Evolutionary conservation across 2,113 vertebrate species (phyloP).

Genomic region (Tyrannus savana): DNA sequence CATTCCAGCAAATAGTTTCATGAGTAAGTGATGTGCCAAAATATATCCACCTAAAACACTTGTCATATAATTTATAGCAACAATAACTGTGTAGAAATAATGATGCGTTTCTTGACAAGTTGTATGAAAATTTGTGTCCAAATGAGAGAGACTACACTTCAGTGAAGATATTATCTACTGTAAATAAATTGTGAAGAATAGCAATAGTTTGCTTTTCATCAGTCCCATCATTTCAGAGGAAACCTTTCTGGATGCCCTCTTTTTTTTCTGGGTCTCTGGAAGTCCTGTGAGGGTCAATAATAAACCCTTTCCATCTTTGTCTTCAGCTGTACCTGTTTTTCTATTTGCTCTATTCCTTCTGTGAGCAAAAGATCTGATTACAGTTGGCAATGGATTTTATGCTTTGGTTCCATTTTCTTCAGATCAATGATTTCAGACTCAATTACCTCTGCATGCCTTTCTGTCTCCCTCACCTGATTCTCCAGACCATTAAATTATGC

Average conservation of each 20-base stretch:
- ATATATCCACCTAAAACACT: not conserved
- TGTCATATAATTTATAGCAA: not conserved
- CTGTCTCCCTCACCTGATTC: not conserved
- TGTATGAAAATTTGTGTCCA: not conserved
- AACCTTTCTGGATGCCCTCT: not conserved
- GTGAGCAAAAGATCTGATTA: conserved; percentile 20
- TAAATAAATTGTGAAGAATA: not conserved
- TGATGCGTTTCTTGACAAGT: not conserved
- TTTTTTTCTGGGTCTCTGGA: not conserved
- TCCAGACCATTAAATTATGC: conserved; percentile 49
- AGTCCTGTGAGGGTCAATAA: not conserved
- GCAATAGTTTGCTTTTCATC: not conserved
- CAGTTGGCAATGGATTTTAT: conserved; percentile 24
- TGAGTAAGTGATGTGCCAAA: not conserved
- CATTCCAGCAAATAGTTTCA: not conserved
- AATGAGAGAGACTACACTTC: not conserved
- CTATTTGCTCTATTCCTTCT: not conserved
- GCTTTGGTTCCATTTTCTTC: conserved; percentile 33
- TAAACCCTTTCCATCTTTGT: not conserved
- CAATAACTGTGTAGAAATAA: not conserved
- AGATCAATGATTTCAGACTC: conserved; percentile 53
- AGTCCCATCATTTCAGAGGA: not conserved
- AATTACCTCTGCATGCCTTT: conserved; percentile 38
- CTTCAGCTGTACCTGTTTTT: not conserved
- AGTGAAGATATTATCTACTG: not conserved